Evolutionary conservation across 2,113 vertebrate species (phyloP).

Genomic region (Meles meles): DNA sequence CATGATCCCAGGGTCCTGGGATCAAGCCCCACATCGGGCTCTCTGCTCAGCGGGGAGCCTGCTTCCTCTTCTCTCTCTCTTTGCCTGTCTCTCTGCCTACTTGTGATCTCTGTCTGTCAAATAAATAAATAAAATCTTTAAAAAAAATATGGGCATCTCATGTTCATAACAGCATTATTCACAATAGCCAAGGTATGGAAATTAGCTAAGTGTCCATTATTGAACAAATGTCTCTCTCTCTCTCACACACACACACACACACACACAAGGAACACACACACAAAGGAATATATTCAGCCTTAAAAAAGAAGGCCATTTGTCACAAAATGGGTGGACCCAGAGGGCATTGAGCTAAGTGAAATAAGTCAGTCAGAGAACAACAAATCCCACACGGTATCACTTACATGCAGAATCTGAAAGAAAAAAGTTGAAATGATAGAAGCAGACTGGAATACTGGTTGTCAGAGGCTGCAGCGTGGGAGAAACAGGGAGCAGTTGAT

Average conservation of each 20-base stretch:
- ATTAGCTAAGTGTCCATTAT: neutral
- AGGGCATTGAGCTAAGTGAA: neutral
- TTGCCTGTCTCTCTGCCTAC: no score
- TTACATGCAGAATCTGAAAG: neutral
- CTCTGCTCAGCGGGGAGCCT: no score
- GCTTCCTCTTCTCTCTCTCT: no score
- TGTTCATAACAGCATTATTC: neutral
- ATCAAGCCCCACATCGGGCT: no score
- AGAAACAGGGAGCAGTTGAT: neutral
- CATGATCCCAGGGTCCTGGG: no score
- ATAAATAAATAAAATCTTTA: neutral
- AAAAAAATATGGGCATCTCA: neutral
- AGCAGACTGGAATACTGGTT: neutral
- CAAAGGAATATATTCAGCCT: neutral
- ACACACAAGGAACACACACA: no score
- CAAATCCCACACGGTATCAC: neutral
- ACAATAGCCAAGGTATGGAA: neutral
- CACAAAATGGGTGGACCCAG: neutral
- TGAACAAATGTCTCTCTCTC: no score
- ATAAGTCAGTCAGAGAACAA: neutral
- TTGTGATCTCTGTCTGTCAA: no score
- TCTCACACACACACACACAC: neutral
- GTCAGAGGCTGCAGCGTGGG: neutral
- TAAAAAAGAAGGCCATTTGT: neutral
- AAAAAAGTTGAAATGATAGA: neutral